Base-by-base conservation (phyloP, 1,140 invertebrate species). In the Cheumatopsyche charites region DNA sequence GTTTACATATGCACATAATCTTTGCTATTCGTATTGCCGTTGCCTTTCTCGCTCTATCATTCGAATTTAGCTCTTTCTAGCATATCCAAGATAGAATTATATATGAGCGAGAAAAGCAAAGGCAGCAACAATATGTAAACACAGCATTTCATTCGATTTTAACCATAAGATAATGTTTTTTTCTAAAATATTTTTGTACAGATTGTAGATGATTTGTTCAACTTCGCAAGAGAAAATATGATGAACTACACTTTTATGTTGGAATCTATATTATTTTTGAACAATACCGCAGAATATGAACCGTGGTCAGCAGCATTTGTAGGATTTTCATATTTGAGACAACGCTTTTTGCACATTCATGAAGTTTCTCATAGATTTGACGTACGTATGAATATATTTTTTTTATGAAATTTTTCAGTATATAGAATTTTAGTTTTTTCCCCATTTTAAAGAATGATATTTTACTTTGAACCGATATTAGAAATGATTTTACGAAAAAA, bases 121-220 rank as follows among this genome's bases (percentile, higher is more conserved):
- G n/a, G n/a, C n/a, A n/a, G n/a, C n/a, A n/a, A n/a, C n/a, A n/a
- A n/a, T n/a, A n/a, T n/a, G n/a, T n/a, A n/a, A n/a, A n/a, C n/a
- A n/a, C n/a, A n/a, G n/a, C n/a, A n/a, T n/a, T n/a, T n/a, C n/a
- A n/a, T n/a, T n/a, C n/a, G n/a, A n/a, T n/a, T n/a, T n/a, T n/a
- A n/a, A n/a, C n/a, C n/a, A n/a, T n/a, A n/a, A n/a, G n/a, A n/a
- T n/a, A n/a, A n/a, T n/a, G n/a, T n/a, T n/a, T n/a, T n/a, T n/a
- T n/a, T n/a, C n/a, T n/a, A n/a, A n/a, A n/a, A n/a, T n/a, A n/a
- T n/a, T n/a, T n/a, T n/a, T n/a, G n/a, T 78, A 42, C 67, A 85
- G 82, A 84, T 95, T n/a, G 85, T 96, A 0, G 92, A 95, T 77
- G 94, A 96, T 83, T 81, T 91, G 3, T 87, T 94, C 62, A 89